Base-by-base conservation (phyloP, 2,797 vertebrate genomes). In the Strix occidentalis region DNA sequence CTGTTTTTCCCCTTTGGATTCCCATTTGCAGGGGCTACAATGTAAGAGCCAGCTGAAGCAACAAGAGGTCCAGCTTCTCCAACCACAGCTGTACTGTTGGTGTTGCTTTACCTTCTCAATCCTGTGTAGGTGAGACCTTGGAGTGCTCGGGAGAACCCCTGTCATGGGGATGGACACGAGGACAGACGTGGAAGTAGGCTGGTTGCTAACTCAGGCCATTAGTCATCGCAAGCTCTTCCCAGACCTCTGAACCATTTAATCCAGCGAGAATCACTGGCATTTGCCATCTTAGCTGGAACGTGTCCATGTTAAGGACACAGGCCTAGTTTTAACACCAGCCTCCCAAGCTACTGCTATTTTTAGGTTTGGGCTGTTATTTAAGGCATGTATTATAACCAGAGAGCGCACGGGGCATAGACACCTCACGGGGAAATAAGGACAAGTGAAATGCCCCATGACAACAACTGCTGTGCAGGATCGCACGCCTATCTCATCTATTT, bases 281-380 rank as follows among this genome's bases (percentile, higher is more conserved):
- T 61, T 78, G 79, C 53, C 13, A 4, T 61, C 91, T 90, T 63
- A 56, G 77, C 66, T 95, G 93, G 83, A 96, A 88, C 51, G 23
- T 1, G 1, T 82, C 93, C 85, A 88, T 2, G n/a, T 51, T 89
- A 74, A 95, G 83, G 85, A 93, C 83, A 50, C 0, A 0, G 35
- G 63, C 72, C 70, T 70, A 69, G 76, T 72, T 94, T 91, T 84
- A 95, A 88, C 85, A 82, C 39, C 60, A 76, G 70, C 51, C 56
- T 90, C 63, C 35, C 65, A 84, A 83, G 75, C 76, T n/a, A 48
- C 79, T 57, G 51, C 85, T 96, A 95, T 96, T 95, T 96, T 95
- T 96, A 94, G 69, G 48, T 69, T 72, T 70, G 72, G 53, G 43
- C 17, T 75, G 91, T 89, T 93, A 92, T 91, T 96, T 91, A 89